Conservation (phyloP, 2,888 invertebrate genomes). For the Pristionchus maxplancki region DNA sequence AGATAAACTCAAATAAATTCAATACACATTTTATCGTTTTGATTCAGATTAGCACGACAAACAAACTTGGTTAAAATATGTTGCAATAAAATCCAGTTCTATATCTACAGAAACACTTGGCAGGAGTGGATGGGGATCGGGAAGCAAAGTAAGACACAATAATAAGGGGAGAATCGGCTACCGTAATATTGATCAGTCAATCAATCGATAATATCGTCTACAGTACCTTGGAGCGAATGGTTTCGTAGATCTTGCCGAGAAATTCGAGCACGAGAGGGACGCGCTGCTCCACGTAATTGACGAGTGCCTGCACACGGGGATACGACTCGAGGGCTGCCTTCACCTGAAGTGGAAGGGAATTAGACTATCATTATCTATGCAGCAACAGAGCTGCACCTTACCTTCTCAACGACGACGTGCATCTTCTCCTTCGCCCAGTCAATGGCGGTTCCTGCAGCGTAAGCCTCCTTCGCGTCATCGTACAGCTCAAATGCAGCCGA, state of each 20-base stretch:
- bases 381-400: too few species aligned
- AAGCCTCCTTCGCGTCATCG: conserved; percentile 20
- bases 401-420: conserved; percentile 21
- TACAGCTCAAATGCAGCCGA: not conserved
- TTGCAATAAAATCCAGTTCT: not conserved
- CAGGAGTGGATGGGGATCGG: not conserved
- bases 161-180: not conserved
- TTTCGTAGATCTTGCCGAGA: conserved; percentile 34
- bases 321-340: not conserved
- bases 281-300: conserved; percentile 10
- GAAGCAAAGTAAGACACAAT: not conserved
- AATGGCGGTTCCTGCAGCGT: conserved; percentile 3
- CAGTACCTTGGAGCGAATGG: conserved; percentile 45
- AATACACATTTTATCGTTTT: conserved; percentile 26
- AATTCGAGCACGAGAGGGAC: conserved; percentile 24
- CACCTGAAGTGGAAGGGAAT: not conserved
- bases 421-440: conserved; percentile 41
- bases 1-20: not conserved
- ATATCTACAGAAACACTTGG: conserved; percentile 33
- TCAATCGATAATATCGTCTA: not conserved
- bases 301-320: conserved; percentile 8
- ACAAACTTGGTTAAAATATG: conserved; percentile 12
- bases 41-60: conserved; percentile 34
- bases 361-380: too few species aligned
- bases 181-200: not conserved